Evolutionary conservation across 2,888 invertebrate genomes (phyloP).

Genomic region (Rhyacophila evoluta): DNA sequence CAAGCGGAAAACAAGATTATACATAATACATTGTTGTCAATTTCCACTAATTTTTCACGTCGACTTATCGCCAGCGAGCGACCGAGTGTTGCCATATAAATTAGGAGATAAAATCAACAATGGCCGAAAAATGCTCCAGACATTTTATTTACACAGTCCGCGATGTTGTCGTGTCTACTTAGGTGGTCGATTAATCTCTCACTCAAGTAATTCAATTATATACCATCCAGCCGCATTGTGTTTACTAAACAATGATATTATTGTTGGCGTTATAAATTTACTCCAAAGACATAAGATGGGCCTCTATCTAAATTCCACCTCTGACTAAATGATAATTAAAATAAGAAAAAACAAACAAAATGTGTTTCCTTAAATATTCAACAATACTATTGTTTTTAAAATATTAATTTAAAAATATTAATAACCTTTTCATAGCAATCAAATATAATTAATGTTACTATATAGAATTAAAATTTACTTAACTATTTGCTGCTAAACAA

Average conservation of each 20-base stretch:
- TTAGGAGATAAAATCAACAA: conserved; percentile 29
- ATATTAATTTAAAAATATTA: no score
- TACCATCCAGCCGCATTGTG: background rate
- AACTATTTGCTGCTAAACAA: no score
- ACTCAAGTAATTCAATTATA: background rate
- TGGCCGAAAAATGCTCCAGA: conserved; percentile 25
- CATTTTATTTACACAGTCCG: background rate
- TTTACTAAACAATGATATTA: background rate
- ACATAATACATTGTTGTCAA: background rate
- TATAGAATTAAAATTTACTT: no score
- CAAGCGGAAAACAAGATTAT: background rate
- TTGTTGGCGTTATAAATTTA: no score
- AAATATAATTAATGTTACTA: no score
- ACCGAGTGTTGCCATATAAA: conserved; percentile 7
- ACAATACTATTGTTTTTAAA: no score
- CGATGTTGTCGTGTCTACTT: background rate
- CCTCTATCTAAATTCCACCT: no score
- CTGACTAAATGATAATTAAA: no score
- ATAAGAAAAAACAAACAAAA: no score
- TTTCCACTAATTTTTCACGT: background rate
- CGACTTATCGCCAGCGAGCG: background rate
- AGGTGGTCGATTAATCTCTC: conserved; percentile 18
- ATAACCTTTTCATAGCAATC: no score
- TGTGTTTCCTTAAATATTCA: no score
- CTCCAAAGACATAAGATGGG: no score